Conservation (phyloP, 2,113 vertebrate genomes). For the Eolophus roseicapilla region DNA sequence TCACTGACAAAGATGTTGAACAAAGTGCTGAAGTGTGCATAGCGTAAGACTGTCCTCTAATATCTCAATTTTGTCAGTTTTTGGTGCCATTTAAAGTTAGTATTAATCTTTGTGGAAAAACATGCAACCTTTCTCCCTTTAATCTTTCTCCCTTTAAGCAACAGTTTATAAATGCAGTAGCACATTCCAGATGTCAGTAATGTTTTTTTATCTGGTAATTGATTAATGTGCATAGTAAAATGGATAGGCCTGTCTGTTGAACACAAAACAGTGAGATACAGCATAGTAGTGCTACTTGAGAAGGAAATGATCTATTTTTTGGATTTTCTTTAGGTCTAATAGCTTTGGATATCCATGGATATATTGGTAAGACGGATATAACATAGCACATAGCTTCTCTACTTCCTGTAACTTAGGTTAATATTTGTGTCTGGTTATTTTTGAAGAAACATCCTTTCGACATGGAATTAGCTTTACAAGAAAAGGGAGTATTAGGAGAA, state of each 20-base stretch:
- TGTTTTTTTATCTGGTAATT: neutral
- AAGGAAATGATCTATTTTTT: neutral
- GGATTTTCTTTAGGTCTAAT: constrained; percentile 15
- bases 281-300: neutral
- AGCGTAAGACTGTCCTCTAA: neutral
- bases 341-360: constrained; percentile 44
- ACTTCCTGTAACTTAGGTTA: neutral
- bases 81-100: neutral
- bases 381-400: neutral
- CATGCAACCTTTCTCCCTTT: neutral
- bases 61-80: neutral
- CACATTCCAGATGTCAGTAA: neutral
- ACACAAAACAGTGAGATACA: neutral
- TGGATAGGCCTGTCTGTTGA: neutral
- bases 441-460: neutral
- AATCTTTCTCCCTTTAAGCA: neutral
- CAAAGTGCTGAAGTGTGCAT: neutral
- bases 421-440: neutral
- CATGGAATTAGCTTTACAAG: neutral
- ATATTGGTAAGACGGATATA: neutral
- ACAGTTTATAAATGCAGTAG: neutral
- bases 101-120: neutral
- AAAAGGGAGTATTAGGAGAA: neutral
- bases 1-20: too few species aligned
- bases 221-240: neutral